phyloP scores from a whole-genome alignment of 2,888 invertebrate genomes.

The Lepidochrysops patricia region DNA sequence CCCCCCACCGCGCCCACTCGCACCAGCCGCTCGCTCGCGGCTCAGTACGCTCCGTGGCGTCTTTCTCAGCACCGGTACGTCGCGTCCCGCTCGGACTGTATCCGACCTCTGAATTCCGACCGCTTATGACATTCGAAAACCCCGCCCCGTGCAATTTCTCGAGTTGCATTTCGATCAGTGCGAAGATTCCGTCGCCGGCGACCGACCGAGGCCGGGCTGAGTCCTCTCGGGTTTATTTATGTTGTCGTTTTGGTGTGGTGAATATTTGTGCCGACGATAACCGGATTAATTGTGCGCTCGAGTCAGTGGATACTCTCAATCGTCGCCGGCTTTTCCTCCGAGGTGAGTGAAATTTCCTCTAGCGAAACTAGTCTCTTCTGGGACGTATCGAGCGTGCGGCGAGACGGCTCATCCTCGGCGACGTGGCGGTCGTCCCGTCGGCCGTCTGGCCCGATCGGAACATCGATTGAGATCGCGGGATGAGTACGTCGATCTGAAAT shows the following conservation, averaged over 20 bases:
- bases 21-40: conserved; percentile 27
- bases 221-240: conserved; percentile 67
- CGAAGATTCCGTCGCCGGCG: conserved; percentile 53
- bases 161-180: conserved; percentile 62
- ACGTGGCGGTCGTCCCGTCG: conserved; percentile 58
- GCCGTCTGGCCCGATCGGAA: conserved; percentile 43
- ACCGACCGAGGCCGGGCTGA: conserved; percentile 43
- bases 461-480: conserved; percentile 34
- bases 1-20: conserved; percentile 31
- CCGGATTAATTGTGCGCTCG: conserved; percentile 70
- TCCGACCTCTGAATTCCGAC: conserved; percentile 65
- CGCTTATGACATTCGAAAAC: conserved; percentile 70
- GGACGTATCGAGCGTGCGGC: conserved; percentile 37
- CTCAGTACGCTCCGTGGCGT: conserved; percentile 60
- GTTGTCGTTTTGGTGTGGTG: conserved; percentile 74
- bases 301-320: conserved; percentile 68
- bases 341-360: conserved; percentile 56
- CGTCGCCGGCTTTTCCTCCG: conserved; percentile 50
- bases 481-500: background rate
- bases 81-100: conserved; percentile 48
- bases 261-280: conserved; percentile 72
- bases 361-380: conserved; percentile 35
- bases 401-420: conserved; percentile 33
- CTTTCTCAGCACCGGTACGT: conserved; percentile 45
- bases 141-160: conserved; percentile 70